Conservation (phyloP, 2,888 invertebrate genomes). For the Cylloceria caligata region DNA sequence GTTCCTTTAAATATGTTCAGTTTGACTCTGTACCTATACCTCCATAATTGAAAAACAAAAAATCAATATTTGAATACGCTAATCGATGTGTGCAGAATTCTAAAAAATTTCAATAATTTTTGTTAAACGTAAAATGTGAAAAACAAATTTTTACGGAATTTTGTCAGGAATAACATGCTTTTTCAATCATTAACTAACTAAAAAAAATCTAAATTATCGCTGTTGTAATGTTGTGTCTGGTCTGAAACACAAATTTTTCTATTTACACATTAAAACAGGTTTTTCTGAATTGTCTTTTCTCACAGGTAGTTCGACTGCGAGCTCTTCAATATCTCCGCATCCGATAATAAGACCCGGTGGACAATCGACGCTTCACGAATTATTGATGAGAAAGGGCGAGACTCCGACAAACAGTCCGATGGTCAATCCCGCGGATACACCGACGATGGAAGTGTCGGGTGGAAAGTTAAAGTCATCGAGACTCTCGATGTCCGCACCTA, state of each 20-base stretch:
- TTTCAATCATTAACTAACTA: too few relatives aligned
- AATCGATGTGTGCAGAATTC: background rate
- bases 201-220: background rate
- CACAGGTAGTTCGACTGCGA: slow-evolving; percentile 82
- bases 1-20: too few relatives aligned
- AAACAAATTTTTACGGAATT: too few relatives aligned
- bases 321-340: slow-evolving; percentile 83
- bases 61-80: too few relatives aligned
- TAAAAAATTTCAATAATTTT: background rate
- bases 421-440: slow-evolving; percentile 65
- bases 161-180: too few relatives aligned
- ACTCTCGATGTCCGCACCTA: slow-evolving; percentile 94
- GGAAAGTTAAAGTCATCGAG: slow-evolving; percentile 87
- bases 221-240: background rate
- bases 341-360: slow-evolving; percentile 74
- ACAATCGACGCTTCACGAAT: slow-evolving; percentile 88
- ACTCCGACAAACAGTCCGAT: slow-evolving; percentile 79
- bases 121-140: background rate
- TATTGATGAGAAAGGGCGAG: slow-evolving; percentile 89
- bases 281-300: background rate
- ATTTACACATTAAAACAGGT: background rate
- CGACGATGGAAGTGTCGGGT: slow-evolving; percentile 73
- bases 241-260: background rate
- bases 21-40: background rate
- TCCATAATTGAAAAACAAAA: too few relatives aligned